Conservation (phyloP, 1,140 invertebrate species). For the Prorops nasuta region DNA sequence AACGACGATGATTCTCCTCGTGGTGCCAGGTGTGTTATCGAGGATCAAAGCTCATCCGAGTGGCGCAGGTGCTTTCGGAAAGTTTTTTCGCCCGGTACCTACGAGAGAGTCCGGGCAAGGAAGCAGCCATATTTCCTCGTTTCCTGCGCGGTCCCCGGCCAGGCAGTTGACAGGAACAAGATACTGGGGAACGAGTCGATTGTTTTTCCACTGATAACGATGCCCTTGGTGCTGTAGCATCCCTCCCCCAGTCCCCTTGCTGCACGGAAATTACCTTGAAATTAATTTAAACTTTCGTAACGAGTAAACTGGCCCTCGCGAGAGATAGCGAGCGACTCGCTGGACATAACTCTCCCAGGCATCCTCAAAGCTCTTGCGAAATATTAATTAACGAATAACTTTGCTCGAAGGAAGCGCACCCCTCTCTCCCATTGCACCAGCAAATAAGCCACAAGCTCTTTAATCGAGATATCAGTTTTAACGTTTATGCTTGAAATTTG, state of each 20-base stretch:
- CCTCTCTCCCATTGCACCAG: too few relatives aligned
- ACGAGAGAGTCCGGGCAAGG: conserved; percentile 15
- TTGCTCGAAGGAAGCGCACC: too few relatives aligned
- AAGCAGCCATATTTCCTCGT: conserved; percentile 22
- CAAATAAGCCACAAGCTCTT: too few relatives aligned
- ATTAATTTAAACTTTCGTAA: conserved; percentile 35
- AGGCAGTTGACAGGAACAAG: conserved; percentile 24
- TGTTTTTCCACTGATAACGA: conserved; percentile 27
- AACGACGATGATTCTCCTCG: too few relatives aligned
- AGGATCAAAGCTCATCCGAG: not conserved
- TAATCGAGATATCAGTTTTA: too few relatives aligned
- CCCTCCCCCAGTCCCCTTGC: conserved; percentile 16
- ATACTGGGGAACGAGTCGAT: conserved; percentile 18
- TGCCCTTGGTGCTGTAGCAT: not conserved
- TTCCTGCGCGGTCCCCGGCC: conserved; percentile 18
- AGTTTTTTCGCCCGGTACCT: conserved; percentile 17
- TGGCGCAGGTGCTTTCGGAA: conserved; percentile 17
- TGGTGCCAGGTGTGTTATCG: not conserved
- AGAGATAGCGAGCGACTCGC: conserved; percentile 11
- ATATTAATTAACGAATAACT: conserved; percentile 8
- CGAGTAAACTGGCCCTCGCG: conserved; percentile 23
- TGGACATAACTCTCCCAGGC: conserved; percentile 13
- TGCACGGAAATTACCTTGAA: conserved; percentile 31
- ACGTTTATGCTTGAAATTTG: too few relatives aligned
- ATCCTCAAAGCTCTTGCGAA: conserved; percentile 15